A percentile compares a stretch with the other conserved stretches of the same genome.
phyloP scores from a whole-genome alignment of 2,888 invertebrate species.

The Dicyrtomina minuta region DNA sequence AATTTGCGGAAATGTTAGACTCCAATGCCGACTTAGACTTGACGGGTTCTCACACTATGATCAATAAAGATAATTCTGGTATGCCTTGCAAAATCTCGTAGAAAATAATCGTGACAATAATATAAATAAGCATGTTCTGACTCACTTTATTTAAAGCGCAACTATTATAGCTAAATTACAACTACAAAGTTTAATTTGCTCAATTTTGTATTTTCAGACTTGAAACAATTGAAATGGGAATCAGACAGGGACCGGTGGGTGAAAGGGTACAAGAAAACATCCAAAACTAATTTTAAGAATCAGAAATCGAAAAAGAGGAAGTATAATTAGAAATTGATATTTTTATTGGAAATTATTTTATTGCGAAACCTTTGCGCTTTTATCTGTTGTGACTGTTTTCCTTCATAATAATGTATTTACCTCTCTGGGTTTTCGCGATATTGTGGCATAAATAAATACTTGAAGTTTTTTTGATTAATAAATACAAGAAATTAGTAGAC shows the following conservation, averaged over 20 bases:
- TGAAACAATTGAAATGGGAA: constrained; percentile 81
- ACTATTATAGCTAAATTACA: background rate
- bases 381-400: background rate
- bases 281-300: constrained; percentile 31
- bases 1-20: constrained; percentile 84
- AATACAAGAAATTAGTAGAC: too few relatives aligned
- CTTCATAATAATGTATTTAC: too few relatives aligned
- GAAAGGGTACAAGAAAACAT: constrained; percentile 55
- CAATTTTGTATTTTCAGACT: constrained; percentile 55
- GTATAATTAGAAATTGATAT: background rate
- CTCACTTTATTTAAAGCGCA: too few relatives aligned
- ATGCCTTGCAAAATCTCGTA: constrained; percentile 51
- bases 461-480: too few relatives aligned
- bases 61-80: constrained; percentile 75
- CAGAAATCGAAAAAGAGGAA: constrained; percentile 26
- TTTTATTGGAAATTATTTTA: too few relatives aligned
- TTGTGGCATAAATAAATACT: too few relatives aligned
- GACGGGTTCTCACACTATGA: constrained; percentile 46
- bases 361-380: background rate
- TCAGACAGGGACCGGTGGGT: constrained; percentile 68
- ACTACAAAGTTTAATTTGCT: background rate
- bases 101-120: constrained; percentile 15
- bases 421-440: too few relatives aligned
- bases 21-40: constrained; percentile 68
- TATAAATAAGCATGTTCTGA: background rate